These are phyloP conservation scores for Diaprepes abbreviatus DNA, from an alignment of 2,888 invertebrate species.

Conservation along the genomic window DNA sequence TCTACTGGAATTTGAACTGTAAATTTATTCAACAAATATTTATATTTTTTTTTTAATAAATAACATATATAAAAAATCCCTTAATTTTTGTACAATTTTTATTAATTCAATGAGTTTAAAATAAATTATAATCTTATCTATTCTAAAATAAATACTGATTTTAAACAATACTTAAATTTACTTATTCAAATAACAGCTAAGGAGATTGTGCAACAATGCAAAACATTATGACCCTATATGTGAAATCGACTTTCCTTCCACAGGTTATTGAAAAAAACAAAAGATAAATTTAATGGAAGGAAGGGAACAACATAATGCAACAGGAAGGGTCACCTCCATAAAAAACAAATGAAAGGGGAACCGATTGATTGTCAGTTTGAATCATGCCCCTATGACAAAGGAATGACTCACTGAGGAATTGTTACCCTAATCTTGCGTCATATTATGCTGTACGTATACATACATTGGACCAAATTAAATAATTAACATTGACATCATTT, in stretches of 20 bases:
- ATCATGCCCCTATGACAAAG: slow-evolving; percentile 44
- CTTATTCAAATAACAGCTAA: not conserved
- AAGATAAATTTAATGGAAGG: not conserved
- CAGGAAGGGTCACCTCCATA: slow-evolving; percentile 30
- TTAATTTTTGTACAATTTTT: too few species aligned
- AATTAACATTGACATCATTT: not conserved
- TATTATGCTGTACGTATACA: not conserved
- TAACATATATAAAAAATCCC: too few species aligned
- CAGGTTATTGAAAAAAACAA: slow-evolving; percentile 6
- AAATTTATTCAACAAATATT: too few species aligned
- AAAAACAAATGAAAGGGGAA: slow-evolving; percentile 24
- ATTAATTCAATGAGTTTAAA: too few species aligned
- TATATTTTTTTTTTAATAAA: too few species aligned
- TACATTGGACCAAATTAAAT: slow-evolving; percentile 7
- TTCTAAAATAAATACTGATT: too few species aligned
- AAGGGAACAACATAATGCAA: not conserved
- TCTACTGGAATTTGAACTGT: too few species aligned
- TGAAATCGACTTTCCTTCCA: not conserved
- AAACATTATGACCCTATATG: not conserved
- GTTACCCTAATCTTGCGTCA: slow-evolving; percentile 40
- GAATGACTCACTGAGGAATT: slow-evolving; percentile 35
- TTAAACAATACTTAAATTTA: too few species aligned
- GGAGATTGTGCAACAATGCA: not conserved
- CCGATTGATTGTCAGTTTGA: slow-evolving; percentile 42
- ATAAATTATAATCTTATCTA: not conserved